Base-by-base conservation (phyloP, 2,888 invertebrate genomes). In the Formica aserva region DNA sequence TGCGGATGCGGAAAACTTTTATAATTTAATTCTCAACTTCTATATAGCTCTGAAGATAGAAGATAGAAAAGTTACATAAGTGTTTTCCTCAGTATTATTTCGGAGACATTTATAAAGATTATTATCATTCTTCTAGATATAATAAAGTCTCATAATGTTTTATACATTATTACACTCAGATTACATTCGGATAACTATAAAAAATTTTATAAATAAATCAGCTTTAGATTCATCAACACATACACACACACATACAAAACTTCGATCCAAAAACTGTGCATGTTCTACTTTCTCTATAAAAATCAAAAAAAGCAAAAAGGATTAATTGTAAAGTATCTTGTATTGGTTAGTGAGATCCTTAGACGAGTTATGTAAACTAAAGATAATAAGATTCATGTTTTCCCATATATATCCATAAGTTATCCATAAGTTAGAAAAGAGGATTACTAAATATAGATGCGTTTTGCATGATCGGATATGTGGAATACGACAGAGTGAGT, bases 1-100 rank as follows among this genome's bases (percentile, higher is more conserved):
- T 22, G 18, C 22, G 13, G 9, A 5, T 32, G 32, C n/a, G 65
- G 9, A 18, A 55, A 77, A 77, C 38, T 77, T 66, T 38, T 77
- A n/a, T 48, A 77, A 77, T 77, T 66, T 66, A 55, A 66, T 77
- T 77, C 38, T 5, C 26, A 35, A 29, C 45, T 67, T 29, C 48
- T 48, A 48, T 29, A 67, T 48, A 48, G 38, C 11, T 38, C 38
- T 11, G 18, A 0, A 76, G 26, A 13, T 35, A n/a, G 13, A 22
- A 67, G 67, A 57, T 57, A 57, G 22, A 57, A 22, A 78, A 67
- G 41, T 67, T 78, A 60, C 22, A 22, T 22, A 67, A 55, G 55
- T 57, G 67, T 67, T 60, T 67, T 29, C 15, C 55, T 13, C 41
- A 18, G 13, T 15, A 57, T 75, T 63, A 65, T 35, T 41, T 35